Evolutionary conservation across 2,888 invertebrate genomes (phyloP).

Genomic region (Anoplius nigerrimus): DNA sequence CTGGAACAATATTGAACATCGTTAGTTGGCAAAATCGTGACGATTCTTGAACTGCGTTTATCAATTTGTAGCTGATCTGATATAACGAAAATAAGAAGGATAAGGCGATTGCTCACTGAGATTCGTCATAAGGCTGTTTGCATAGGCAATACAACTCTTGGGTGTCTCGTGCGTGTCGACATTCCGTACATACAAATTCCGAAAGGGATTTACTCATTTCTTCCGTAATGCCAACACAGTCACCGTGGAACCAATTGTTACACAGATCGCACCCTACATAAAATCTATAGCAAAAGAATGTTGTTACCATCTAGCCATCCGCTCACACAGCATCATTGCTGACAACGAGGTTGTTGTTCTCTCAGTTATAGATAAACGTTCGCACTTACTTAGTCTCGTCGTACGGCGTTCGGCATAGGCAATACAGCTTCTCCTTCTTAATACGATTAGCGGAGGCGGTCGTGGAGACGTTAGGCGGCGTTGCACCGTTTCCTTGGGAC

Average conservation of each 20-base stretch:
- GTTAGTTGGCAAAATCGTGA: slow-evolving; percentile 14
- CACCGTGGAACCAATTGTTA: slow-evolving; percentile 99
- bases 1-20: slow-evolving; percentile 75
- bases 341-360: not conserved
- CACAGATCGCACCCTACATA: slow-evolving; percentile 98
- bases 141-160: slow-evolving; percentile 97
- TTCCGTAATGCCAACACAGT: slow-evolving; percentile 95
- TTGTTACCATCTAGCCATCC: no score
- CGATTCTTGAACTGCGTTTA: slow-evolving; percentile 9
- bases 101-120: slow-evolving; percentile 83
- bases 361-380: no score
- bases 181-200: slow-evolving; percentile 92
- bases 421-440: slow-evolving; percentile 90
- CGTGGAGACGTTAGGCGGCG: slow-evolving; percentile 62
- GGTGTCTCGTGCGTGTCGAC: slow-evolving; percentile 89
- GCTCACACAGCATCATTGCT: slow-evolving; percentile 8
- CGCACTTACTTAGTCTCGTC: slow-evolving; percentile 90
- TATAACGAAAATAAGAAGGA: slow-evolving; percentile 11
- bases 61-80: not conserved
- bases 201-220: slow-evolving; percentile 92
- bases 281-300: slow-evolving; percentile 79
- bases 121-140: slow-evolving; percentile 96
- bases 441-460: slow-evolving; percentile 63
- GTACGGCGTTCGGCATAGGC: slow-evolving; percentile 94
- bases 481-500: slow-evolving; percentile 65